Base-by-base conservation (phyloP, 53 echinoderm and acorn worm species). In the Crossaster papposus region DNA sequence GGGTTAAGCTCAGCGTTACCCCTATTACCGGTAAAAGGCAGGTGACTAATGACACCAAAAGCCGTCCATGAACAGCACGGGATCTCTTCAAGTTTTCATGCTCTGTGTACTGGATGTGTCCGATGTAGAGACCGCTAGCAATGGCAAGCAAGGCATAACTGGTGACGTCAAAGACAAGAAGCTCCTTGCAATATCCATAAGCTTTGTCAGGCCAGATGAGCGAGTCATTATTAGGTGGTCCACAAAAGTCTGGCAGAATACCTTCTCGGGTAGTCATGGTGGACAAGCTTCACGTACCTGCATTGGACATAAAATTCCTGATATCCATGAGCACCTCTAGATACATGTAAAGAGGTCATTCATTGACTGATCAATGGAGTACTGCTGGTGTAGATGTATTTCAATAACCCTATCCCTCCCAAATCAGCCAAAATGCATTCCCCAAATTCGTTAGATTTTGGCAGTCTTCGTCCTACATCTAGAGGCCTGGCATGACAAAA, bases 161-260 rank as follows among this genome's bases (percentile, higher is more conserved):
- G 31, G 89, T 91, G 4, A 93, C 82, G n/a, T 91, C 89, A 77
- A 96, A 92, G 33, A 91, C 90, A 2, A 99, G 84, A 23, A 93
- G 88, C 54, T 94, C 96, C 34, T 93, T 96, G 74, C 99, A 99
- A 78, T 93, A 93, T 20, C 99, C 96, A 77, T 89, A 94, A 10
- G 86, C 34, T 65, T 92, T 96, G 89, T 91, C 52, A 0, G 81
- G 79, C 99, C 99, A 99, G 44, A 96, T 80, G 36, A 95, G 91
- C 78, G 91, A 91, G 54, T 95, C 94, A 58, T 92, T 96, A 22
- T 75, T 83, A 7, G 94, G 92, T 2, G 88, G 78, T 28, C 92
- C 92, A 70, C 96, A 96, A 58, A 85, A 85, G n/a, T 85, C 53
- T 29, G 44, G 30, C 72, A 85, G 74, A 22, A 52, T 26, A 10